phyloP scores from a whole-genome alignment of 2,113 vertebrate genomes.

The Tiliqua scincoides region DNA sequence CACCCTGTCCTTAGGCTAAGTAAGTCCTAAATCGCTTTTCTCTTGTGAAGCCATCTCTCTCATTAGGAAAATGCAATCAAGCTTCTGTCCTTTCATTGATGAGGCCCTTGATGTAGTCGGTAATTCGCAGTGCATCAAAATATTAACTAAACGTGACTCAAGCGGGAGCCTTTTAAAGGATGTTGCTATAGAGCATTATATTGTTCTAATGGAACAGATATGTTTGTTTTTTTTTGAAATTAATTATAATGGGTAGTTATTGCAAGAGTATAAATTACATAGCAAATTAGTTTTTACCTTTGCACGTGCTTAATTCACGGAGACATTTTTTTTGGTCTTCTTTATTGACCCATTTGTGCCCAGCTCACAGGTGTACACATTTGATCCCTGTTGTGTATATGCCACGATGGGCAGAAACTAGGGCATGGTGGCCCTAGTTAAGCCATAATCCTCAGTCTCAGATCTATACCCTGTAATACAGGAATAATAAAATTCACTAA shows the following conservation, averaged over 20 bases:
- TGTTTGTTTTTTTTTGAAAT: no score
- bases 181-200: neutral
- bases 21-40: neutral
- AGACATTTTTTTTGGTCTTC: slow-evolving; percentile 55
- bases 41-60: neutral
- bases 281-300: slow-evolving; percentile 51
- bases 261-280: slow-evolving; percentile 56
- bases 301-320: slow-evolving; percentile 29
- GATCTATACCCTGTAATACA: neutral
- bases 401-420: no score
- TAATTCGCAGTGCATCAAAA: slow-evolving; percentile 13
- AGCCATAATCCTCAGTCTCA: neutral
- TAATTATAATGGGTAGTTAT: slow-evolving; percentile 53
- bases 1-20: neutral
- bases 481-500: neutral
- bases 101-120: slow-evolving; percentile 26
- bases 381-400: no score
- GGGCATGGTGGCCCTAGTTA: neutral
- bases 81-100: slow-evolving; percentile 24
- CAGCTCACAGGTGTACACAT: no score
- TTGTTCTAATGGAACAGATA: slow-evolving; percentile 49
- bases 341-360: no score
- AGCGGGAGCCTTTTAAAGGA: slow-evolving; percentile 29
- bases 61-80: slow-evolving; percentile 31
- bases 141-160: slow-evolving; percentile 7